A percentile compares a stretch with the other conserved stretches of the same genome.
Evolutionary conservation across 2,113 vertebrate species (phyloP).

Genomic region (Passer domesticus): DNA sequence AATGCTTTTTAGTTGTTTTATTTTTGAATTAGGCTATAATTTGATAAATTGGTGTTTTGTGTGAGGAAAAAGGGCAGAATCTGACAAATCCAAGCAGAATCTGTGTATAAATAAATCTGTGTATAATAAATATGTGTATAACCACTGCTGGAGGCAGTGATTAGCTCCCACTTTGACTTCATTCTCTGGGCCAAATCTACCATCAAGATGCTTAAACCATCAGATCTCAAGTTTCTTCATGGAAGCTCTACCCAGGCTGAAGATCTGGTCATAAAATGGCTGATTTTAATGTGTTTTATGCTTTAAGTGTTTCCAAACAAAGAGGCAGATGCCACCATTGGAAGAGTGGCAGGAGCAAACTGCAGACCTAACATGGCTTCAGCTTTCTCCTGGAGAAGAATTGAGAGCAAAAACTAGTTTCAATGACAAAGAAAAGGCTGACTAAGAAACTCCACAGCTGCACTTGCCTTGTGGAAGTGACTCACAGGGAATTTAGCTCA

Average conservation of each 20-base stretch:
- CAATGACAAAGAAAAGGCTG: conserved; percentile 20
- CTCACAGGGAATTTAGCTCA: neutral
- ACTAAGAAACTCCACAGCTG: conserved; percentile 3
- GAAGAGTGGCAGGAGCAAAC: neutral
- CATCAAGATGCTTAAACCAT: neutral
- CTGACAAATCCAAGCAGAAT: neutral
- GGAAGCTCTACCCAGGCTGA: neutral
- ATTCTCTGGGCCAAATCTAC: neutral
- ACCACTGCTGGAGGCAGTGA: neutral
- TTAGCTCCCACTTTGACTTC: neutral
- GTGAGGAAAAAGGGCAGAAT: neutral
- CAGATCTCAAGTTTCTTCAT: neutral
- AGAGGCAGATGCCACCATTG: neutral
- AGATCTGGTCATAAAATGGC: neutral
- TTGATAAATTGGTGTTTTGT: neutral
- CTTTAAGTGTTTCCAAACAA: neutral
- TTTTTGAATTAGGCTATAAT: neutral
- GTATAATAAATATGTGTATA: neutral
- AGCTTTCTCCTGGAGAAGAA: neutral
- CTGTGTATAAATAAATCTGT: neutral
- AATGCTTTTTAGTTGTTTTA: neutral
- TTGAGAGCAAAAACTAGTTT: neutral
- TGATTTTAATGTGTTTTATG: neutral
- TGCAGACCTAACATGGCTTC: neutral
- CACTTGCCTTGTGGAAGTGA: neutral